phyloP scores from a whole-genome alignment of 1,140 invertebrate genomes.

The Prorops nasuta region DNA sequence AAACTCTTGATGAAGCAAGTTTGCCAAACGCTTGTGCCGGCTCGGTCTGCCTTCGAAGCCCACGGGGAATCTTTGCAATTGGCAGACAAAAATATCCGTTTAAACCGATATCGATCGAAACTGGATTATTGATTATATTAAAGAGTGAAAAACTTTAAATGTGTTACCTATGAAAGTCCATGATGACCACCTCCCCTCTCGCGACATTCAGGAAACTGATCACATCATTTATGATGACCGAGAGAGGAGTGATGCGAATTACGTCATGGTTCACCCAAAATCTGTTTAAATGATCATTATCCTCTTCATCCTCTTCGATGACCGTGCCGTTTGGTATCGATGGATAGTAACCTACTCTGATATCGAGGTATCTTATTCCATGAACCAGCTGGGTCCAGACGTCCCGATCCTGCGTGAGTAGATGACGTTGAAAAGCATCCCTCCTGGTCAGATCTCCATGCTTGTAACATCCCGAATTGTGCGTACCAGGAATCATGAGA shows the following conservation, averaged over 20 bases:
- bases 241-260: conserved; percentile 64
- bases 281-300: conserved; percentile 52
- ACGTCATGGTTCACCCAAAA: conserved; percentile 74
- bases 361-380: conserved; percentile 78
- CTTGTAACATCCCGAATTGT: conserved; percentile 67
- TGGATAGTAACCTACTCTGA: conserved; percentile 66
- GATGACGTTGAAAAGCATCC: conserved; percentile 54
- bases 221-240: conserved; percentile 63
- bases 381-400: conserved; percentile 78
- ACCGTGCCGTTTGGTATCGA: conserved; percentile 29
- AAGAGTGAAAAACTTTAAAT: background rate
- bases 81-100: conserved; percentile 19
- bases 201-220: conserved; percentile 63
- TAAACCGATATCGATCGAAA: too few species aligned
- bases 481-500: conserved; percentile 68
- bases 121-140: background rate
- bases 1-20: conserved; percentile 64
- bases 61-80: conserved; percentile 71
- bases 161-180: conserved; percentile 63
- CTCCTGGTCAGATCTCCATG: conserved; percentile 45
- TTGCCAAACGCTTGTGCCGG: conserved; percentile 61
- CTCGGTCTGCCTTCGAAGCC: conserved; percentile 61
- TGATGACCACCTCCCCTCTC: conserved; percentile 66
- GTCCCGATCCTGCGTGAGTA: conserved; percentile 70
- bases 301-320: conserved; percentile 21